Base-by-base conservation (phyloP, 2,797 vertebrate species). In the Chromis chromis region DNA sequence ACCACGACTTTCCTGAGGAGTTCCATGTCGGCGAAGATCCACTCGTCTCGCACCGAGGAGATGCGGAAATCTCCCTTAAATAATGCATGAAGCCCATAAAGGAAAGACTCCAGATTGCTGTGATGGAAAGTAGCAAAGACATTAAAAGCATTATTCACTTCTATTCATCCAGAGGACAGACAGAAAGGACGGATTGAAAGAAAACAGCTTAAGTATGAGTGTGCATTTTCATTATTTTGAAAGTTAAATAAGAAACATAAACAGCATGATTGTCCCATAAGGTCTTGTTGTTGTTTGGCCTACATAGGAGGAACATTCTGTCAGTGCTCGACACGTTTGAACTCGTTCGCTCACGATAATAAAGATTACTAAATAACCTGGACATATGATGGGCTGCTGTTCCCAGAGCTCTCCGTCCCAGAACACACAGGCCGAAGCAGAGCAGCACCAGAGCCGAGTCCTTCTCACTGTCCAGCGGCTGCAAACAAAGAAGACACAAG, bases 21-120 rank as follows among this genome's bases (percentile, higher is more conserved):
- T 76, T 99, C 98, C 98, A 99, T 99, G 90, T 99, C 98, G n/a
- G 98, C 97, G 74, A 99, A 99, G 89, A 99, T 97, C 98, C 98
- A 99, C 88, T 99, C 98, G 6, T 99, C 98, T 81, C 97, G 93
- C 61, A 97, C 95, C 8, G 98, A 99, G 27, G 98, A 99, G 89
- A 99, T 99, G 77, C 98, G 97, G 88, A 99, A 99, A 89, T 99
- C 98, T 82, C 98, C 98, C 83, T 99, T 99, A 89, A 99, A 99
- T 21, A 99, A 93, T 57, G 98, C 98, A 79, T 99, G 98, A 14
- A 99, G 94, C 62, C 98, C 98, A 44, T 99, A 99, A 70, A 99
- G 94, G 91, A 99, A 99, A 7, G 98, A 99, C 92, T 99, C 98
- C 91, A 99, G 94, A 74, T 99, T 99, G 93, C 98, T 99, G 93